Evolutionary conservation across 2,888 invertebrate species (phyloP).

Genomic region (Drosophila paracracens): DNA sequence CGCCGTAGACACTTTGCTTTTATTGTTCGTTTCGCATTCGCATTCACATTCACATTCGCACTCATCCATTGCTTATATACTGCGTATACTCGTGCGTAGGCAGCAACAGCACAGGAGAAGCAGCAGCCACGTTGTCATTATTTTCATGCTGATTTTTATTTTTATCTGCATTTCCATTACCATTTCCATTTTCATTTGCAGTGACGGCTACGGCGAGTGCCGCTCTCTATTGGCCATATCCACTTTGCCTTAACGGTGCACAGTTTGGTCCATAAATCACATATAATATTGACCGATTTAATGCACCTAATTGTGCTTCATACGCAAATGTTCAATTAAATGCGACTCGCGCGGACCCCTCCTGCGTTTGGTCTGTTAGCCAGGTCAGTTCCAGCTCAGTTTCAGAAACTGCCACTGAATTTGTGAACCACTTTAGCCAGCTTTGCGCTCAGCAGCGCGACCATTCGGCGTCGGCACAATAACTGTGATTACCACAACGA

Average conservation of each 20-base stretch:
- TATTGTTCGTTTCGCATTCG: constrained; percentile 70
- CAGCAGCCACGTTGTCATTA: constrained; percentile 67
- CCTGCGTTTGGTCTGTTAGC: background rate
- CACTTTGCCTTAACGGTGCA: constrained; percentile 46
- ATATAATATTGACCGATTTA: constrained; percentile 65
- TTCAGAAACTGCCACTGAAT: constrained; percentile 17
- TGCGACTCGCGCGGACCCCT: background rate
- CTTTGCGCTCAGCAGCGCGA: constrained; percentile 20
- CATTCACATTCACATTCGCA: constrained; percentile 42
- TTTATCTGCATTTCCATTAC: constrained; percentile 81
- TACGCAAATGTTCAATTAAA: constrained; percentile 76
- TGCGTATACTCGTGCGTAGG: constrained; percentile 12
- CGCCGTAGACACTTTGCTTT: constrained; percentile 80
- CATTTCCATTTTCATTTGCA: constrained; percentile 63
- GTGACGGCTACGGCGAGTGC: background rate
- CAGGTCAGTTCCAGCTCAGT: constrained; percentile 6
- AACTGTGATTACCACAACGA: constrained; percentile 65
- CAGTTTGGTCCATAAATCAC: constrained; percentile 69
- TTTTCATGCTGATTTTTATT: constrained; percentile 81
- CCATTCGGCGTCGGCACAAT: constrained; percentile 57
- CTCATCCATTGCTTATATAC: constrained; percentile 26
- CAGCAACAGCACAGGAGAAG: constrained; percentile 1
- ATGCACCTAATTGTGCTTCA: constrained; percentile 76
- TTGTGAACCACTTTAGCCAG: background rate
- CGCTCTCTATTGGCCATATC: constrained; percentile 26